Evolutionary conservation across 2,797 vertebrate genomes (phyloP).

Genomic region (Sparus aurata): DNA sequence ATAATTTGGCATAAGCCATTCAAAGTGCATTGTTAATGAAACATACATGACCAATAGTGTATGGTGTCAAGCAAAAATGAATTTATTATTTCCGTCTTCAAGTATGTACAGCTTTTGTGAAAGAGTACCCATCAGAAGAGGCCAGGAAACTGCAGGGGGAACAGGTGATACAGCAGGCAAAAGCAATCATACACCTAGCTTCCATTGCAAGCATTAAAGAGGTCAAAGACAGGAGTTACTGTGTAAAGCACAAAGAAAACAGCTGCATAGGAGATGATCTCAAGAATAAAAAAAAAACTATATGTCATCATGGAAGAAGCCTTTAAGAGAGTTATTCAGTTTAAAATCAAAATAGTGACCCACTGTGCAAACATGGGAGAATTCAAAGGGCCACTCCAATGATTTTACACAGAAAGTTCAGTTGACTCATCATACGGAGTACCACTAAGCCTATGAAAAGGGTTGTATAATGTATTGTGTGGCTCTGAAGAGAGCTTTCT

Average conservation of each 20-base stretch:
- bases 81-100: slow-evolving; percentile 85
- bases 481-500: not conserved
- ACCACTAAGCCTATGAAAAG: slow-evolving; percentile 1
- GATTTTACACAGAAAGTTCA: slow-evolving; percentile 11
- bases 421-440: not conserved
- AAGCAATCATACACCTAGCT: slow-evolving; percentile 76
- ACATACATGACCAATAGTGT: slow-evolving; percentile 27
- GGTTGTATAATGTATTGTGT: slow-evolving; percentile 3
- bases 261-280: slow-evolving; percentile 65
- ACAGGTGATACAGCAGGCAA: slow-evolving; percentile 81
- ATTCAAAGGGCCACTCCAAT: slow-evolving; percentile 17
- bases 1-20: not conserved
- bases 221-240: slow-evolving; percentile 56
- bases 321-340: slow-evolving; percentile 47
- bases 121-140: slow-evolving; percentile 80
- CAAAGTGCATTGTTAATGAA: not conserved
- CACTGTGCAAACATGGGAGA: slow-evolving; percentile 47
- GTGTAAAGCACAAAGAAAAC: slow-evolving; percentile 60
- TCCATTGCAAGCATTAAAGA: slow-evolving; percentile 80
- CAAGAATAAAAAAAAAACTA: slow-evolving; percentile 27
- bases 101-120: slow-evolving; percentile 87
- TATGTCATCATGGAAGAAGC: slow-evolving; percentile 39
- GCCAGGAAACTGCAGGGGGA: slow-evolving; percentile 79
- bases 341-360: slow-evolving; percentile 43
- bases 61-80: slow-evolving; percentile 75